Evolutionary conservation across 1,140 invertebrate species (phyloP).

Genomic region (Leptinotarsa defecta): DNA sequence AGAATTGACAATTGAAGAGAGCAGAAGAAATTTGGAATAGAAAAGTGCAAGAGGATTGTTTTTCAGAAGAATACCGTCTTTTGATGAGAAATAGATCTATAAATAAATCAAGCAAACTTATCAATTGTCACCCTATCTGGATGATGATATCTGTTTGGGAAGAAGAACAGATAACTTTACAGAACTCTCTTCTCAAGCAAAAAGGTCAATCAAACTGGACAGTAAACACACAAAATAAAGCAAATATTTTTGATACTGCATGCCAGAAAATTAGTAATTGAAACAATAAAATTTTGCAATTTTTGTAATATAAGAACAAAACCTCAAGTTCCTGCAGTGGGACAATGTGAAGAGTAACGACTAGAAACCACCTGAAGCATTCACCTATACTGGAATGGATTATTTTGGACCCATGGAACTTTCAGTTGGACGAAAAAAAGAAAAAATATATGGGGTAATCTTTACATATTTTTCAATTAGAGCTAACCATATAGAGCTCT

Average conservation of each 20-base stretch:
- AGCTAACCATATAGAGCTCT: background rate
- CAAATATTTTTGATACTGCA: background rate
- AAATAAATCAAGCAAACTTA: background rate
- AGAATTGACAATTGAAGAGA: background rate
- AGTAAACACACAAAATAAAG: background rate
- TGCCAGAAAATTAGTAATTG: background rate
- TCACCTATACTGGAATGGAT: background rate
- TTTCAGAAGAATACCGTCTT: background rate
- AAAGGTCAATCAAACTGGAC: background rate
- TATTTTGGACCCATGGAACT: background rate
- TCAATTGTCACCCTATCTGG: background rate
- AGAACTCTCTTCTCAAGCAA: background rate
- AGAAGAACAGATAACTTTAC: background rate
- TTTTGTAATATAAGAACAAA: background rate
- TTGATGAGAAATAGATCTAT: background rate
- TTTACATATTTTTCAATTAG: background rate
- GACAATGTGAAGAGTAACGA: background rate
- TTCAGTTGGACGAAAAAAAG: background rate
- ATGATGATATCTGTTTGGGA: background rate
- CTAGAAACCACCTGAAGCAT: background rate
- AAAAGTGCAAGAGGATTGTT: background rate
- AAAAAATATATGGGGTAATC: background rate
- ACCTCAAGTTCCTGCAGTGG: background rate
- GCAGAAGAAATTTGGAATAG: background rate
- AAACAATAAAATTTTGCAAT: background rate